Conservation (phyloP, 2,113 vertebrate species). For the Tetraodon nigroviridis region DNA sequence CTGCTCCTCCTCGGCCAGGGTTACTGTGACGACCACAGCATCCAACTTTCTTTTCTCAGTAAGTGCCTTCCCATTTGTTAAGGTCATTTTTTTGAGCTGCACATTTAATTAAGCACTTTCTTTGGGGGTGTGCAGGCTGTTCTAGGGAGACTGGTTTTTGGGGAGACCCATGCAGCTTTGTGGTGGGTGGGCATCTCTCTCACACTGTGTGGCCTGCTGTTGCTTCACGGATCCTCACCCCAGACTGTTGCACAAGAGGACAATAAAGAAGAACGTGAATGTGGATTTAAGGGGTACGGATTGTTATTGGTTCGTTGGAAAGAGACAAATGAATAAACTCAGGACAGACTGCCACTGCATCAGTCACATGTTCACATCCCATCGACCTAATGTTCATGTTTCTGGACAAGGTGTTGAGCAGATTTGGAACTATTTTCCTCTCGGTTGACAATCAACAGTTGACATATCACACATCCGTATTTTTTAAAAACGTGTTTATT, state of each 20-base stretch:
- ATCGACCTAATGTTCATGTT: too few relatives aligned
- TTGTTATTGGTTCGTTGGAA: neutral
- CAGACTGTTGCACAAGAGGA: constrained; percentile 10
- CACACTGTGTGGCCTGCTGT: constrained; percentile 79
- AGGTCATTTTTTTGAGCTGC: neutral
- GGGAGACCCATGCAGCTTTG: constrained; percentile 77
- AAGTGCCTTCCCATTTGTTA: constrained; percentile 41
- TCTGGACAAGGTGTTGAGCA: too few relatives aligned
- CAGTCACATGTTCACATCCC: too few relatives aligned
- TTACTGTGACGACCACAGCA: constrained; percentile 83
- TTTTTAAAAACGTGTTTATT: too few relatives aligned
- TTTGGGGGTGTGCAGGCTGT: constrained; percentile 74
- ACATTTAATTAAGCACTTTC: neutral
- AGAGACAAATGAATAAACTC: neutral
- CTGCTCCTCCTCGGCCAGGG: constrained; percentile 84
- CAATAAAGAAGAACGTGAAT: constrained; percentile 66
- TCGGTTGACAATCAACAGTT: too few relatives aligned
- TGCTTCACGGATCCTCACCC: constrained; percentile 75
- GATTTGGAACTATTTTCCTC: too few relatives aligned
- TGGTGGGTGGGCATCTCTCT: constrained; percentile 89
- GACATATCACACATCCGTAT: too few relatives aligned
- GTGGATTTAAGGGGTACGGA: neutral
- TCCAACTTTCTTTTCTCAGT: constrained; percentile 90
- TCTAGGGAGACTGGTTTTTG: constrained; percentile 82
- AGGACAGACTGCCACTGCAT: too few relatives aligned